Evolutionary conservation across 2,888 invertebrate species (phyloP).

Genomic region (Spicauda simplicius): DNA sequence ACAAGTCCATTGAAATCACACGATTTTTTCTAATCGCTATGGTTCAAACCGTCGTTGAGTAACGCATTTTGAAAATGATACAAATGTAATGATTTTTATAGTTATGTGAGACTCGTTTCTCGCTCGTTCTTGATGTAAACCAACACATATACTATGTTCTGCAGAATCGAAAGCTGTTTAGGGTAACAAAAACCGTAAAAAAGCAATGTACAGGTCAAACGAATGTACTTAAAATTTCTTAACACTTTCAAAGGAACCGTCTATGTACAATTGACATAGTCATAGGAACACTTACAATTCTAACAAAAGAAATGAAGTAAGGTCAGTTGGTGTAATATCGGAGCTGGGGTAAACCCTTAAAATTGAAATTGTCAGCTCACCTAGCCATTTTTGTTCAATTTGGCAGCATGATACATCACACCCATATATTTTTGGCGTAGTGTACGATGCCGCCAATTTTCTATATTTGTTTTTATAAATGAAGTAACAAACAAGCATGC

Average conservation of each 20-base stretch:
- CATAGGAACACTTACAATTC: slow-evolving; percentile 23
- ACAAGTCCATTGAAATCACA: neutral
- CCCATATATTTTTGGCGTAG: no score
- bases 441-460: no score
- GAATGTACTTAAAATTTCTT: slow-evolving; percentile 7
- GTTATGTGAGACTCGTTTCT: slow-evolving; percentile 2
- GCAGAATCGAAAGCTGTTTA: slow-evolving; percentile 30
- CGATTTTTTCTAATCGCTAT: slow-evolving; percentile 12
- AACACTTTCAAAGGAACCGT: slow-evolving; percentile 15
- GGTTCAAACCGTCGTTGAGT: neutral
- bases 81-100: neutral
- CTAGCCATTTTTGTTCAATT: neutral
- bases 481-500: no score
- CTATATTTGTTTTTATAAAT: no score
- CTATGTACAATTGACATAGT: slow-evolving; percentile 22
- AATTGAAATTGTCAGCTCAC: no score
- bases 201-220: slow-evolving; percentile 7
- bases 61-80: neutral
- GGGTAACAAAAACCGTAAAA: no score
- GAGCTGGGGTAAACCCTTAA: no score
- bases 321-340: no score
- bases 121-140: slow-evolving; percentile 7
- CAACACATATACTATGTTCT: slow-evolving; percentile 1
- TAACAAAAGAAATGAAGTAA: slow-evolving; percentile 16
- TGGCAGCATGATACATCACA: no score